Evolutionary conservation across 92 coral and sea anemone species (phyloP), one percentile per base, ranked within the genome.

Genomic region (Epizoanthus stellaris): DNA sequence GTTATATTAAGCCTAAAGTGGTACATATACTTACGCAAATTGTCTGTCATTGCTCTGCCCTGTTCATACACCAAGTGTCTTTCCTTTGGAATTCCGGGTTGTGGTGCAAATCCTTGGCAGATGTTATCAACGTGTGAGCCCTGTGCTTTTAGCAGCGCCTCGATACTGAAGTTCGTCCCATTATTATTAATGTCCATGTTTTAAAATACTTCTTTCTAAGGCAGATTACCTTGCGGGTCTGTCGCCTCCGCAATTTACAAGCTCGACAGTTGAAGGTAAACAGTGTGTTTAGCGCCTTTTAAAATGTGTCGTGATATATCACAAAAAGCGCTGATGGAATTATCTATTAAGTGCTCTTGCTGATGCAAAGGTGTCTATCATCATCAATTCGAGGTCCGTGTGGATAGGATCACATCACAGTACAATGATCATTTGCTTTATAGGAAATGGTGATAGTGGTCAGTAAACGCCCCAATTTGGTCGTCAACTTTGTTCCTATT

Each of bases 61-160:
- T 21, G 64, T 6, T 23, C 54, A 14, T 79, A 43, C 38, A 43
- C 56, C 38, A 57, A 58, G 7, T 38, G 69, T 42, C 83, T 63
- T 79, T 79, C 83, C 59, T 79, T 79, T 45, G 72, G 67, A 61
- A 63, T 14, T 64, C 60, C 52, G 45, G 83, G 83, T 63, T 79
- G 83, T 79, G 83, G 67, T 1, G 71, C 20, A 42, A 40, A 62
- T 20, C 57, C 57, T 39, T 64, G 71, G 21, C 72, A 63, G 72
- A 77, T 60, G 42, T 79, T 79, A 6, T 79, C 83, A 39, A 39
- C 70, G 14, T 59, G 68, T 7, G 82, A 76, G 43, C 54, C 57
- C 25, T 79, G 83, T 42, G 73, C 83, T 64, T 73, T 79, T 19
- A 79, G 83, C 45, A 79, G 83, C n/a, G 72, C 72, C n/a, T 79